Percentiles rank a stretch among this genome's conserved stretches.
phyloP scores from a whole-genome alignment of 2,113 vertebrate species.

The Oplegnathus fasciatus region DNA sequence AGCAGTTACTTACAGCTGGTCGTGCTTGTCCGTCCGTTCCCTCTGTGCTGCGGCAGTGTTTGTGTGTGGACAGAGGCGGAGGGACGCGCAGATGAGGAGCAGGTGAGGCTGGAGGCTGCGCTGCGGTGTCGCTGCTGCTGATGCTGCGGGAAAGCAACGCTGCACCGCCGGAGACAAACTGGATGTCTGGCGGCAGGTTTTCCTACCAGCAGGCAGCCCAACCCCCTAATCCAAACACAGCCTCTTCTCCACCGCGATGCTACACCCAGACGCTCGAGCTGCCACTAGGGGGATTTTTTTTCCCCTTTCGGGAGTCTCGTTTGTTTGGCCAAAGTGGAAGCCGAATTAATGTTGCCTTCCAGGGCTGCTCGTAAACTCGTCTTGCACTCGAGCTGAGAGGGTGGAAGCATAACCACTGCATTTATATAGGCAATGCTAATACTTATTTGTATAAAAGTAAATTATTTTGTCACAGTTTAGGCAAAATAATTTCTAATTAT shows the following conservation, averaged over 20 bases:
- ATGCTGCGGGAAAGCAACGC: conserved; percentile 69
- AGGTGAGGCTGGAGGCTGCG: conserved; percentile 55
- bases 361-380: conserved; percentile 17
- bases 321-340: conserved; percentile 57
- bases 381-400: accelerated
- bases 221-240: conserved; percentile 76
- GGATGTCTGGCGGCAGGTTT: conserved; percentile 67
- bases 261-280: conserved; percentile 43
- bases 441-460: neutral
- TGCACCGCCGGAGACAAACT: conserved; percentile 67
- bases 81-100: conserved; percentile 46
- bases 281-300: conserved; percentile 65
- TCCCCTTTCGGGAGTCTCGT: conserved; percentile 31
- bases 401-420: too few relatives aligned
- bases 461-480: neutral
- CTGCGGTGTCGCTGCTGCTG: conserved; percentile 64
- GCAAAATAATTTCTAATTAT: neutral
- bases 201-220: conserved; percentile 75
- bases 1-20: conserved; percentile 63
- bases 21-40: conserved; percentile 56
- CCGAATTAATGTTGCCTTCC: conserved; percentile 51
- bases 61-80: conserved; percentile 39
- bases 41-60: conserved; percentile 61
- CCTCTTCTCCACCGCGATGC: conserved; percentile 43
- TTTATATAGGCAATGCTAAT: neutral